Conservation (phyloP, 2,888 invertebrate genomes). For the Dicycla oo region DNA sequence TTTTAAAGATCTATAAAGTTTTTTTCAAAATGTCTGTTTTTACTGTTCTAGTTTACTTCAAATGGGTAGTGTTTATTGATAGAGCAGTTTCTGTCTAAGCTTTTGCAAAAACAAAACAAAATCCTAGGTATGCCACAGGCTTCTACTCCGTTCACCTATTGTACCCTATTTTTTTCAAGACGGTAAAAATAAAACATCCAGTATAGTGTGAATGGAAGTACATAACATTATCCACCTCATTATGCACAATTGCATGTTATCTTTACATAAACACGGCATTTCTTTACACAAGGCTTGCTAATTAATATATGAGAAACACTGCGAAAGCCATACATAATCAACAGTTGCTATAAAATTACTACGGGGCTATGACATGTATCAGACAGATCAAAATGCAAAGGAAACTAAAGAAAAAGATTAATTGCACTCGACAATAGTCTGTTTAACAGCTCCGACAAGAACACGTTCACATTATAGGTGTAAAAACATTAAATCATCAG, state of each 20-base stretch:
- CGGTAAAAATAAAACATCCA: no score
- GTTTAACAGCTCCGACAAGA: conserved; percentile 47
- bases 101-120: no score
- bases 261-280: conserved; percentile 51
- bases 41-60: no score
- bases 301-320: conserved; percentile 53
- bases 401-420: conserved; percentile 49
- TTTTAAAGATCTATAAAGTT: no score
- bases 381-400: conserved; percentile 53
- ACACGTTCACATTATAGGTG: conserved; percentile 50
- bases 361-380: conserved; percentile 35
- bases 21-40: no score
- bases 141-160: no score
- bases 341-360: conserved; percentile 31
- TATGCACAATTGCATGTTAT: conserved; percentile 47
- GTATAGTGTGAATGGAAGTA: conserved; percentile 18
- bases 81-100: no score
- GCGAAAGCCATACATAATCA: conserved; percentile 56
- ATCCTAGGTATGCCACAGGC: no score
- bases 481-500: conserved; percentile 62
- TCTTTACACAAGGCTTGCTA: conserved; percentile 35
- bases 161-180: no score
- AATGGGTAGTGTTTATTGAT: no score
- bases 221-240: conserved; percentile 33
- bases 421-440: conserved; percentile 59